A percentile compares a stretch with the other conserved stretches of the same genome.
Conservation (phyloP, 1,140 invertebrate genomes). For the Pantala flavescens region DNA sequence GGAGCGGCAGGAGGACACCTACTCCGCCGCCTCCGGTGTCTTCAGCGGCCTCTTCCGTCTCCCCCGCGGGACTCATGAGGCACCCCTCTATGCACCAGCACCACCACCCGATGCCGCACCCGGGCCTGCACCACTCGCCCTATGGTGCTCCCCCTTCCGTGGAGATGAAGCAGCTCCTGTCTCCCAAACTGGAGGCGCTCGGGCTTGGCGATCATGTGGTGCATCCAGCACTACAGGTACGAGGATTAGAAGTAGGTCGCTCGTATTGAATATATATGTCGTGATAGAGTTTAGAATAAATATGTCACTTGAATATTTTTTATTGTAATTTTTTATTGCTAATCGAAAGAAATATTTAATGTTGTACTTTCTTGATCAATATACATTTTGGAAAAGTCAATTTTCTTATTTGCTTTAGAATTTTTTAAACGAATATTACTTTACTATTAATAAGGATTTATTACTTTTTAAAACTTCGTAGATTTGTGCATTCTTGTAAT, state of each 20-base stretch:
- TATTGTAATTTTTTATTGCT: too few relatives aligned
- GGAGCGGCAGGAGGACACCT: constrained; percentile 27
- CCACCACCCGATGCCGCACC: background rate
- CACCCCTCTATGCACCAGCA: constrained; percentile 44
- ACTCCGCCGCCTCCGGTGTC: constrained; percentile 29
- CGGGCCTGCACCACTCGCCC: background rate
- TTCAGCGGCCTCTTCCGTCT: constrained; percentile 20
- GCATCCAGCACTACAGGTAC: constrained; percentile 22
- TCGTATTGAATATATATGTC: too few relatives aligned
- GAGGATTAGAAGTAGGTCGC: background rate
- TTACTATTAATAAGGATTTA: too few relatives aligned
- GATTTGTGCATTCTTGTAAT: too few relatives aligned
- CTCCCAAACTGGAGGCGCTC: constrained; percentile 14
- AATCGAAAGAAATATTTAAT: too few relatives aligned
- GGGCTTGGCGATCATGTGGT: constrained; percentile 12
- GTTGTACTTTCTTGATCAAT: too few relatives aligned
- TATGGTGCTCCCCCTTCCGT: background rate
- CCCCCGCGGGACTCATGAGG: constrained; percentile 28
- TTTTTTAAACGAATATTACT: too few relatives aligned
- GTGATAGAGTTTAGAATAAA: too few relatives aligned
- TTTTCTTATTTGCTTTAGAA: too few relatives aligned
- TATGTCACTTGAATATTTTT: too few relatives aligned
- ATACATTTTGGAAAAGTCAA: too few relatives aligned
- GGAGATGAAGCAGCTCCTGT: background rate
- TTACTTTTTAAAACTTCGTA: too few relatives aligned